These are phyloP conservation scores for Norana najaformis DNA, from an alignment of 2,888 invertebrate species.

Conservation along the genomic window DNA sequence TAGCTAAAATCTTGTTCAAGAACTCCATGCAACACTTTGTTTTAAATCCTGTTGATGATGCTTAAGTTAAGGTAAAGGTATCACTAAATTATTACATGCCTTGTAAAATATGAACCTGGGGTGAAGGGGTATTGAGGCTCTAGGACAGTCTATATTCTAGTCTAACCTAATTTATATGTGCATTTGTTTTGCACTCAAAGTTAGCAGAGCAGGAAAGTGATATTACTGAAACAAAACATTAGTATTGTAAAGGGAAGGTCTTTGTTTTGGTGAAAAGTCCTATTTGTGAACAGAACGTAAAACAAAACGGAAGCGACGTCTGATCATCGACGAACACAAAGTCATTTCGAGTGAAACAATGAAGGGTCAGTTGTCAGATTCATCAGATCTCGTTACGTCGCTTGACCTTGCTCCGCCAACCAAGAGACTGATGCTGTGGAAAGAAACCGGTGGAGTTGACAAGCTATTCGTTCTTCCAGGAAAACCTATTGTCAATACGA, in stretches of 20 bases:
- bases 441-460: conserved; percentile 96
- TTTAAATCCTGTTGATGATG: too few relatives aligned
- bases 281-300: conserved; percentile 51
- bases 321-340: conserved; percentile 97
- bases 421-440: conserved; percentile 96
- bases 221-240: background rate
- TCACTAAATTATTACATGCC: too few relatives aligned
- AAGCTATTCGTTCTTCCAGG: conserved; percentile 88
- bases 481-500: background rate
- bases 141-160: background rate
- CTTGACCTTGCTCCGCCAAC: conserved; percentile 96
- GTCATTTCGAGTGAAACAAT: conserved; percentile 99
- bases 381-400: conserved; percentile 91
- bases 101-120: background rate
- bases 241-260: too few relatives aligned
- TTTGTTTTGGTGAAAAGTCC: background rate
- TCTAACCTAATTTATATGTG: background rate
- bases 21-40: too few relatives aligned
- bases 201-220: background rate
- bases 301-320: conserved; percentile 88
- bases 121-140: background rate
- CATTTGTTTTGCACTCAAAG: background rate
- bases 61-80: too few relatives aligned
- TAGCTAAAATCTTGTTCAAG: too few relatives aligned
- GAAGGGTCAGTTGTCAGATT: conserved; percentile 96